phyloP scores from a whole-genome alignment of 2,888 invertebrate genomes.

The Spisula subtruncata region DNA sequence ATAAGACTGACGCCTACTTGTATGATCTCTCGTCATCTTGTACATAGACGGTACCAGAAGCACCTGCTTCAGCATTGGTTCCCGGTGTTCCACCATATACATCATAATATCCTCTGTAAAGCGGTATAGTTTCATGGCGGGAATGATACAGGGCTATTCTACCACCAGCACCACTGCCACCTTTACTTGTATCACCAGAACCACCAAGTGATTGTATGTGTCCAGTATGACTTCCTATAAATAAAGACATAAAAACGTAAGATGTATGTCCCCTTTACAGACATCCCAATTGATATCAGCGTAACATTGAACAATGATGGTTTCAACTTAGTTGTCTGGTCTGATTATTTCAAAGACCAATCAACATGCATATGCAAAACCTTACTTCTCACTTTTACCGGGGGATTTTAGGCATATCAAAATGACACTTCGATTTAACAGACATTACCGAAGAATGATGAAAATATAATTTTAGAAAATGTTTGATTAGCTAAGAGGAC shows the following conservation, averaged over 20 bases:
- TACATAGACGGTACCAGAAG: conserved; percentile 78
- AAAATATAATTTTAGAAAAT: no score
- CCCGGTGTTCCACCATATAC: conserved; percentile 73
- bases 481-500: no score
- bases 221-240: conserved; percentile 81
- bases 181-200: conserved; percentile 66
- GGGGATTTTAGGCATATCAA: no score
- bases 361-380: no score
- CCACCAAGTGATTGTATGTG: conserved; percentile 79
- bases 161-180: conserved; percentile 81
- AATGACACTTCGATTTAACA: no score
- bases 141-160: conserved; percentile 79
- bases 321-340: no score
- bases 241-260: neutral
- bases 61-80: conserved; percentile 78
- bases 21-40: conserved; percentile 66
- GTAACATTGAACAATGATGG: no score
- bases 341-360: no score
- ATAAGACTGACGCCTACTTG: conserved; percentile 30
- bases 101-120: conserved; percentile 77
- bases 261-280: no score
- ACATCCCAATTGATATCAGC: no score
- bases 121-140: conserved; percentile 72
- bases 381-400: no score
- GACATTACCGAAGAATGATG: no score